Percentiles rank a stretch among this genome's conserved stretches.
Evolutionary conservation across 2,113 vertebrate genomes (phyloP).

Genomic region (Petroica traversi): DNA sequence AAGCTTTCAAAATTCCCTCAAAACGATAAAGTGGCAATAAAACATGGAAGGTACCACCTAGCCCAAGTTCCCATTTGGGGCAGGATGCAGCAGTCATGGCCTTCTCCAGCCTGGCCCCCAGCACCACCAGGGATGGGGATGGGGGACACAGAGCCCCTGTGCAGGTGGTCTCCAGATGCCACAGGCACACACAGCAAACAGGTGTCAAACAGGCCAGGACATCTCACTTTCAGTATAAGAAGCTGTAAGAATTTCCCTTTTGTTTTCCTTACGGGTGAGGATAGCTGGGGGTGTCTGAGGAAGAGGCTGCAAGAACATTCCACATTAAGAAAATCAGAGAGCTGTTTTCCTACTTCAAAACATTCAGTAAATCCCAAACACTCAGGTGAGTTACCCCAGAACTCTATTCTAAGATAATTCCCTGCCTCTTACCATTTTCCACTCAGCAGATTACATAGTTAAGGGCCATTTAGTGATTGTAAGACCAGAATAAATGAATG

Average conservation of each 20-base stretch:
- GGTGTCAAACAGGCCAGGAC: fast-evolving
- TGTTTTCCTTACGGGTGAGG: background rate
- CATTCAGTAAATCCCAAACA: background rate
- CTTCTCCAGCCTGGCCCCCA: fast-evolving
- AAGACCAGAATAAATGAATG: background rate
- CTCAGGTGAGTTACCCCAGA: background rate
- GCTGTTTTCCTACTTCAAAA: background rate
- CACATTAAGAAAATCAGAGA: background rate
- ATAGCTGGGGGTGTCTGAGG: background rate
- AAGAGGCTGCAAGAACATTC: background rate
- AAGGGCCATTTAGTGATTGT: background rate
- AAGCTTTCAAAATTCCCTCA: background rate
- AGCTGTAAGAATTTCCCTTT: background rate
- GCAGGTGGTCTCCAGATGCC: fast-evolving
- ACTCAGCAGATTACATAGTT: background rate
- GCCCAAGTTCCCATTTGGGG: background rate
- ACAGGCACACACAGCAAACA: background rate
- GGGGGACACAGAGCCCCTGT: background rate
- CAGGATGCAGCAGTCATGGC: background rate
- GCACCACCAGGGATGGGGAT: background rate
- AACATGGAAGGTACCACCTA: background rate
- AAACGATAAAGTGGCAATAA: background rate
- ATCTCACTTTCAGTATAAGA: background rate
- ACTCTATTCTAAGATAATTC: background rate
- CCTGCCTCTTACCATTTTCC: background rate